Base-by-base conservation (phyloP, 2,113 vertebrate species). In the Mixornis gularis region DNA sequence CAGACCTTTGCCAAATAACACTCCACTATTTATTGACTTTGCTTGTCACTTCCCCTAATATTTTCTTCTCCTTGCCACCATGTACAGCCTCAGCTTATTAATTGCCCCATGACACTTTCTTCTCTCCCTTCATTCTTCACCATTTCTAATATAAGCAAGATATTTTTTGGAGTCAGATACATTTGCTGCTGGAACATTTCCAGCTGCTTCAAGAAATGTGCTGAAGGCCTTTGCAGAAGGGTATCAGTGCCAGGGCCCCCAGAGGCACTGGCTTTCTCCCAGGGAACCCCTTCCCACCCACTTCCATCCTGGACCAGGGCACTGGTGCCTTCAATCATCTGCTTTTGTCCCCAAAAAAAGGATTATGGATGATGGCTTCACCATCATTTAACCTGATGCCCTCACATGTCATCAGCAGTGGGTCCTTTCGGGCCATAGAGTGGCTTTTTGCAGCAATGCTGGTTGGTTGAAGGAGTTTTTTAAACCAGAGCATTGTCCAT, bases 181-280 rank as follows among this genome's bases (percentile, higher is more conserved):
- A 83, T 92, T 88, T 87, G 79, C 71, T 79, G 38, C n/a, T 90
- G 92, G 85, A 92, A n/a, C 1, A 2, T 72, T 79, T 93, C 85
- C 88, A 96, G 68, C 79, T 3, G 1, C 87, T 85, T 64, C 1
- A 16, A 56, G 78, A 66, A 89, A 53, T 1, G 2, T 0, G 0
- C 60, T 40, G 32, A 58, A n/a, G 76, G 4, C 27, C 36, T 25
- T 38, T 27, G 21, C 5, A 20, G 68, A 16, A 9, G 58, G 16
- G 21, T 9, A 0, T 34, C 49, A 7, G 25, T 60, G 55, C 66
- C 43, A 5, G 3, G 3, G 43, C 48, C 44, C 30, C 3, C 1
- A 38, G 76, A 10, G 55, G 6, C n/a, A 49, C 46, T 6, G 25
- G 12, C 0, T 0, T n/a, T 30, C 8, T 36, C 52, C 17, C 1